Percentiles rank a stretch among this genome's conserved stretches.
These are phyloP conservation scores for Dicrurus megarhynchus DNA, from an alignment of 2,113 vertebrate species.

Conservation along the genomic window DNA sequence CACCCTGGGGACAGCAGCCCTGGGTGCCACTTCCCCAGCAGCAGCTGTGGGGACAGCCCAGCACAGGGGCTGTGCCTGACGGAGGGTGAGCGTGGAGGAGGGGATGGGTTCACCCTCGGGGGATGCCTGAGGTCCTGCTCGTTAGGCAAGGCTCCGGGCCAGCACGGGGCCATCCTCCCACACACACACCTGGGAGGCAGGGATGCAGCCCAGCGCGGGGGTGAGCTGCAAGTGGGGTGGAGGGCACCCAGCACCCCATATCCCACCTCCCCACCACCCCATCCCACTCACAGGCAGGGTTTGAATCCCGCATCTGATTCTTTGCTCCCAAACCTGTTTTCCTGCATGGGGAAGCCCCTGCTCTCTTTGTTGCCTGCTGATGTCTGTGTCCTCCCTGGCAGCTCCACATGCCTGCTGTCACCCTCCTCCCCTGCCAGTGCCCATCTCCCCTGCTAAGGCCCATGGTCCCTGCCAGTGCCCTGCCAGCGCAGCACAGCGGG, in stretches of 20 bases:
- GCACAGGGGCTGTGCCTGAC: neutral
- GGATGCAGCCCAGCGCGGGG: neutral
- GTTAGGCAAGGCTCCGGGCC: neutral
- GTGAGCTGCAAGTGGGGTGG: neutral
- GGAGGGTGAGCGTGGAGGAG: neutral
- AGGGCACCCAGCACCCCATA: neutral
- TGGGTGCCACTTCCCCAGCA: neutral
- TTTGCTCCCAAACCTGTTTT: neutral
- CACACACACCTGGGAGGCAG: neutral
- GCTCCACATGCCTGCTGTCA: rapidly evolving
- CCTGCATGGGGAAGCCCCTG: neutral
- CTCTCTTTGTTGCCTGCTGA: neutral
- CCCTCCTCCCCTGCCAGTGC: neutral
- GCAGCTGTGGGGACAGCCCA: neutral
- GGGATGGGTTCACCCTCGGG: neutral
- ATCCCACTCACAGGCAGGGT: neutral
- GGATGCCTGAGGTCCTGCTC: neutral
- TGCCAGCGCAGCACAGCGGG: neutral
- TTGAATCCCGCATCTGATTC: neutral
- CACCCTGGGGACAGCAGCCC: neutral
- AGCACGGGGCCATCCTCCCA: neutral
- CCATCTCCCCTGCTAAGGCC: neutral
- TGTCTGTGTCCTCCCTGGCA: neutral
- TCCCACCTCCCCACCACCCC: neutral
- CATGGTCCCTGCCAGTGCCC: neutral